These are phyloP conservation scores for Cheilosia vulpina DNA, from an alignment of 2,888 invertebrate genomes.

Conservation along the genomic window DNA sequence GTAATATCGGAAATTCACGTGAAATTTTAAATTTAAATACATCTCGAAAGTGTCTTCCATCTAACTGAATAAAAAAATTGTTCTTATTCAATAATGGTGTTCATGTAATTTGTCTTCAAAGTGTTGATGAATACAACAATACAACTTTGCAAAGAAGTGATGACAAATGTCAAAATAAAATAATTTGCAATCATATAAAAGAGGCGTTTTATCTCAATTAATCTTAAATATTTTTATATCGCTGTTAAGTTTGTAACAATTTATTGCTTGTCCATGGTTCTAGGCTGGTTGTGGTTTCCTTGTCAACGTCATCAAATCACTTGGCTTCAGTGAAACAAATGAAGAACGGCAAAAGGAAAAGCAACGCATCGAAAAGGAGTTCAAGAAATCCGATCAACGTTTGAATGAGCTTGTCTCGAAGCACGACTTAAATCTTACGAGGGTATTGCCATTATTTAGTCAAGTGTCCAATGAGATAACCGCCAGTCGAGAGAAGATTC, in stretches of 20 bases:
- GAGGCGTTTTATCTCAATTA: conserved; percentile 49
- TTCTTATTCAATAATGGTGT: neutral
- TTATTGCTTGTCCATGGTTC: conserved; percentile 54
- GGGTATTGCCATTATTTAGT: conserved; percentile 88
- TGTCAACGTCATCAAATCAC: conserved; percentile 97
- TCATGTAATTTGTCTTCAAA: conserved; percentile 3
- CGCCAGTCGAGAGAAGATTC: conserved; percentile 90
- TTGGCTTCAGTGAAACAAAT: conserved; percentile 96
- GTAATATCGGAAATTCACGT: conserved; percentile 84
- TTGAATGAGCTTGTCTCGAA: conserved; percentile 94
- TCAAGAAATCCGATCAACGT: conserved; percentile 94
- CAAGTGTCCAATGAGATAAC: conserved; percentile 90
- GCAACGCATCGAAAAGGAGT: conserved; percentile 96
- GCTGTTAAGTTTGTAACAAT: neutral
- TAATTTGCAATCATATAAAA: conserved; percentile 14
- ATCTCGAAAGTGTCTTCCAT: neutral
- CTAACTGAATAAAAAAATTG: neutral
- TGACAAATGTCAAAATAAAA: conserved; percentile 47
- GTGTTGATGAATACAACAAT: neutral
- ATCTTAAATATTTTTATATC: neutral
- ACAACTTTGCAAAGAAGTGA: conserved; percentile 6
- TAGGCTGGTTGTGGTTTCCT: conserved; percentile 87
- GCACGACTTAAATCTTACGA: conserved; percentile 93
- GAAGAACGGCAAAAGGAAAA: conserved; percentile 97
- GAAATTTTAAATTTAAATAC: neutral